Percentiles rank a stretch among this genome's conserved stretches.
Evolutionary conservation across 2,113 vertebrate species (phyloP).

Genomic region (Donacobius atricapilla): DNA sequence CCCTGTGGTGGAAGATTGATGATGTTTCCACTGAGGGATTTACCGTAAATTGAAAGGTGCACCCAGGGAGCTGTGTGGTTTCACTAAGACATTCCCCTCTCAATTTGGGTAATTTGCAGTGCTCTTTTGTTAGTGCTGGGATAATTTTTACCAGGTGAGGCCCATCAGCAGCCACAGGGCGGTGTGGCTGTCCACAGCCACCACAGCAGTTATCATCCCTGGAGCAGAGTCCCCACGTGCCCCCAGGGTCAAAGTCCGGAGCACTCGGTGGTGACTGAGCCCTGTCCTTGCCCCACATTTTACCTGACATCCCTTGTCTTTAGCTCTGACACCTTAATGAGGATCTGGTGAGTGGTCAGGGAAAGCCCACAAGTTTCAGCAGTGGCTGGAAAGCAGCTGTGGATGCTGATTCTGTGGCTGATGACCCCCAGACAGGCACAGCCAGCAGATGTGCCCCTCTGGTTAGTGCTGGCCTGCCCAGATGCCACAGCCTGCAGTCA

Average conservation of each 20-base stretch:
- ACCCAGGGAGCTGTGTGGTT: not conserved
- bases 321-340: not conserved
- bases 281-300: not conserved
- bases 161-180: not conserved
- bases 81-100: not conserved
- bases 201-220: not conserved
- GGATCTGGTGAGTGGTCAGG: not conserved
- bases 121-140: not conserved
- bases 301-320: not conserved
- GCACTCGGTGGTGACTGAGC: accelerated
- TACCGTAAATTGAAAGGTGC: not conserved
- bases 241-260: not conserved
- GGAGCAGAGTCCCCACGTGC: not conserved
- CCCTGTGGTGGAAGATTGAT: not conserved
- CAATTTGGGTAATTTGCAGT: not conserved
- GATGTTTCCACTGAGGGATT: not conserved
- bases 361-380: not conserved
- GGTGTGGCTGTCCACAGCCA: not conserved
- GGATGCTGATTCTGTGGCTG: not conserved
- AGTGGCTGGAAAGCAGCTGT: not conserved
- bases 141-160: not conserved
- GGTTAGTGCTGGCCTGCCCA: not conserved
- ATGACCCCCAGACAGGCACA: not conserved
- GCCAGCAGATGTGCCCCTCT: not conserved
- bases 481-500: not conserved